Evolutionary conservation across 2,888 invertebrate genomes (phyloP).

Genomic region (Lamellibrachia satsuma): DNA sequence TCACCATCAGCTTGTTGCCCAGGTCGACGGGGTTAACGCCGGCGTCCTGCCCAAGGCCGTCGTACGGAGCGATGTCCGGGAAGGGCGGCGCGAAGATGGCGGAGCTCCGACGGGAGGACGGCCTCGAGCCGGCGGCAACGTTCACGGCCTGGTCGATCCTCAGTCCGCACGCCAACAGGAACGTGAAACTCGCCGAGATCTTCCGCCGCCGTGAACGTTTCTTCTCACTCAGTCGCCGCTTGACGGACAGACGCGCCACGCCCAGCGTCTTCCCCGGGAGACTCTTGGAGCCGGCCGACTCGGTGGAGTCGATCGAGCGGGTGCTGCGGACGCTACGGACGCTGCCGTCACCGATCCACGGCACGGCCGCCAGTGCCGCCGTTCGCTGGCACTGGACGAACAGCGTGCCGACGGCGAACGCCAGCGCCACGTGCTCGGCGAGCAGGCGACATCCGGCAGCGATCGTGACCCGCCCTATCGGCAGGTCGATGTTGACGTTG

Average conservation of each 20-base stretch:
- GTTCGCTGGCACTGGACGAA: conserved; percentile 34
- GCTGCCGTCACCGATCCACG: not conserved
- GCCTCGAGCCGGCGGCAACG: conserved; percentile 26
- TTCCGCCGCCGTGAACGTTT: conserved; percentile 31
- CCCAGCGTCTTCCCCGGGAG: not conserved
- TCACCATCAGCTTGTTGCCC: not conserved
- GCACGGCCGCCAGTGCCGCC: conserved; percentile 18
- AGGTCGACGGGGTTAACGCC: not conserved
- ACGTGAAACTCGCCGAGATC: conserved; percentile 43
- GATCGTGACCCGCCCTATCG: conserved; percentile 36
- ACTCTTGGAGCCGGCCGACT: not conserved
- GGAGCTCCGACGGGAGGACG: not conserved
- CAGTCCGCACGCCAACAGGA: conserved; percentile 41
- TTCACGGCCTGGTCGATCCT: conserved; percentile 32
- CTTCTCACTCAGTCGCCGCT: conserved; percentile 13
- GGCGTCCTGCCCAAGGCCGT: not conserved
- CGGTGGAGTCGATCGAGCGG: conserved; percentile 14
- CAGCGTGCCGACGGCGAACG: conserved; percentile 39
- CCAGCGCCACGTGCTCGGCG: conserved; percentile 37
- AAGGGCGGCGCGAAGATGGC: not conserved
- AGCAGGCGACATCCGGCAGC: conserved; percentile 27
- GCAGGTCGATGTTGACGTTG: conserved; percentile 37
- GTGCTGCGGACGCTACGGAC: conserved; percentile 33
- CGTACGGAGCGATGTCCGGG: conserved; percentile 20
- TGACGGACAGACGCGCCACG: conserved; percentile 24